Base-by-base conservation (phyloP, 2,797 vertebrate genomes). In the Tokudaia muenninki region DNA sequence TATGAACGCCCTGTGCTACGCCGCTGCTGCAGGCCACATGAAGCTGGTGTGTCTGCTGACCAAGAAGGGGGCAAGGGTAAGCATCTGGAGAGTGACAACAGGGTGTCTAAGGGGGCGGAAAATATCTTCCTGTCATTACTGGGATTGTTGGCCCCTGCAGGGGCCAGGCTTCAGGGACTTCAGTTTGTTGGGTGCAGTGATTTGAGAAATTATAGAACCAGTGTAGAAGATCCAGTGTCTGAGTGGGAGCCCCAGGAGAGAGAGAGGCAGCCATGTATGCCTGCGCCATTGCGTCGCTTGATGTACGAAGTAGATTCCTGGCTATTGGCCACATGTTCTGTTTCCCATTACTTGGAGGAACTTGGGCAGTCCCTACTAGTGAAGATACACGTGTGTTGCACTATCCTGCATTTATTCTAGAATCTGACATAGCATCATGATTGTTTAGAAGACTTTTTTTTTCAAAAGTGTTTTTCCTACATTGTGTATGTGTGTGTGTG, bases 1-100 rank as follows among this genome's bases (percentile, higher is more conserved):
- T 86, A 99, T 99, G 99, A 99, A 98, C 3, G 99, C 99, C 0
- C 99, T 99, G 0, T 99, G 99, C 97, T 99, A 99, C 0, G 99
- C 99, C 0, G 99, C 99, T 0, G 99, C 99, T 47, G 99, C 99
- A 0, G 99, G 99, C 86, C 99, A 99, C 98, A 97, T 99, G 98
- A 99, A 98, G 94, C 98, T 99, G 1, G 99, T 99, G 91, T 98
- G 98, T 87, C 98, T 99, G 97, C 99, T 99, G 74, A 99, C 99
- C 98, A 99, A 98, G 97, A 99, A 98, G 95, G 99, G 99, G 34
- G 98, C 99, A 12, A 99, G 99, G 99, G 99, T 99, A 96, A 99
- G 98, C 3, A 52, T 2, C 0, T 6, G 31, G 74, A n/a, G 17
- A 47, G 2, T 16, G 11, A 47, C 67, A 59, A 34, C 37, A 29